Evolutionary conservation across 1,140 invertebrate species (phyloP), one percentile per base, ranked within the genome.

Genomic region (Camponotus floridanus): DNA sequence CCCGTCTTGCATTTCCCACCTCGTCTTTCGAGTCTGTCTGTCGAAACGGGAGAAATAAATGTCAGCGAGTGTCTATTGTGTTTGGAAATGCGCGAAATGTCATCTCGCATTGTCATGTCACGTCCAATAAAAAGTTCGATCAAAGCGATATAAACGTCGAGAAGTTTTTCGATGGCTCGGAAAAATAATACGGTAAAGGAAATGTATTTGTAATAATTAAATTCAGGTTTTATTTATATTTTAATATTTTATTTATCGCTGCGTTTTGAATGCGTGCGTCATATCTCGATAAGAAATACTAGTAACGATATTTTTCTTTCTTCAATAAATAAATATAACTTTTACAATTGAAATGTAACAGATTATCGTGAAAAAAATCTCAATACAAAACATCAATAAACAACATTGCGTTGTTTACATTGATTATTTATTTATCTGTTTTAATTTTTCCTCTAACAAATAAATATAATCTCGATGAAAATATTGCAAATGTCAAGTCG

Each of bases 1-100:
- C 11, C 36, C 51, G 48, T 61, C 67, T 83, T 73, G 39, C 57
- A 59, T 70, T 84, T 59, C 80, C 59, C 78, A 9, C 15, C 57
- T 76, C 42, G 13, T 48, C 73, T 64, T 61, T 21, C 45, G 33
- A 26, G 4, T 26, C 26, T 36, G 68, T 42, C 55, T 83, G 39
- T 71, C 68, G 36, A 73, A 73, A 73, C 55, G n/a, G 48, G 18
- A 48, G 79, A 62, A 48, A 73, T 68, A 55, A 45, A 74, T 18
- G 13, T n/a, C 59, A 57, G 55, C 79, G 61, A 39, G 55, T 62
- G 55, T 74, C 68, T 83, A 74, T 59, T 21, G 65, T 18, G 68
- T 83, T 36, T 61, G 42, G 2, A 31, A 83, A n/a, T 62, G 39
- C 26, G 1, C 65, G 31, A 51, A 39, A 42, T 31, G 31, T 8